Evolutionary conservation across 2,888 invertebrate species (phyloP), one percentile per base, ranked within the genome.

Genomic region (Meiosimyza decipiens): DNA sequence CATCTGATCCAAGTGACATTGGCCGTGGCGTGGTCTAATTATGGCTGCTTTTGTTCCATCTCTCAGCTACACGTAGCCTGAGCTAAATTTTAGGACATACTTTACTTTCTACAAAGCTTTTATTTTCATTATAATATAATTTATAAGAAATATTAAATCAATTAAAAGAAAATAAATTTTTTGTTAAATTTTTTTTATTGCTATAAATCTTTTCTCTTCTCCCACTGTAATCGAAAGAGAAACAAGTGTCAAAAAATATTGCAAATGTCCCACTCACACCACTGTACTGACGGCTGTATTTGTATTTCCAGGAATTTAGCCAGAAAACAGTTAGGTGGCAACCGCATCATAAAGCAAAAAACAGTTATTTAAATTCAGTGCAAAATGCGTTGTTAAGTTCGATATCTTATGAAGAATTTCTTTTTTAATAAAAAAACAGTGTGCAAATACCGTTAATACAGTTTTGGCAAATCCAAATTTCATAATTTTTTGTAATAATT

Each of bases 301-400:
- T 67, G 55, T 18, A 16, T 28, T 59, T 59, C 60, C 68, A 50
- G 50, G 59, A 59, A 62, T 51, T 28, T n/a, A 11, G 13, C 5
- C 33, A 13, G 33, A 50, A 49, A 70, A 73, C 75, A 75, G 75
- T 75, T 73, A 75, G 33, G 52, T 73, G 67, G 69, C 72, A 73
- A 69, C 73, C 3, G 28, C 28, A 69, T 65, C 72, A 62, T 22
- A 54, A 66, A 18, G 40, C 66, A 54, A 40, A 51, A 40, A 74
- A 75, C 75, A 75, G 75, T 75, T 75, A 75, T 75, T 75, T 73
- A 40, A 74, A 74, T 63, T 54, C 54, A 16, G 57, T 63, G 33
- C 70, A 54, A 52, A 71, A 67, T 71, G 63, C 51, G 59, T 65
- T 40, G 28, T n/a, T 50, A 33, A 64, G 22, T 50, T 59, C 28